Evolutionary conservation across 2,797 vertebrate genomes (phyloP), one percentile per base, ranked within the genome.

Genomic region (Antrozous pallidus): DNA sequence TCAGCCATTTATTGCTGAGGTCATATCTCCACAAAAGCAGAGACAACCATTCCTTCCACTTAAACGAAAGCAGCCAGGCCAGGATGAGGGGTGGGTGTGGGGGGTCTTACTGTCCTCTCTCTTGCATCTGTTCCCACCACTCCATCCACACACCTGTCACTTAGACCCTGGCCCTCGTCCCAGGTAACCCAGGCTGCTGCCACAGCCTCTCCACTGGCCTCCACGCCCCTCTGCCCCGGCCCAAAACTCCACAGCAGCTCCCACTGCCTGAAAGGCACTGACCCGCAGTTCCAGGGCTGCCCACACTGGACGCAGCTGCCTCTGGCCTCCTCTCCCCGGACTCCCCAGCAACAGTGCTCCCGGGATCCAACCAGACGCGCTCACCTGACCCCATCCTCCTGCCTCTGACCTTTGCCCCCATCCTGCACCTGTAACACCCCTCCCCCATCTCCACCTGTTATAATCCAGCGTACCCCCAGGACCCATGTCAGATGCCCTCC

Each of bases 11-110:
- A 49, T 0, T 16, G 38, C 13, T 6, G 20, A 38, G 33, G 9
- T 31, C 11, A 1, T 49, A 45, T 31, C 40, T 40, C 58, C 2
- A 13, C 20, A 61, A 69, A 4, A n/a, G 33, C 42, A 1, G 7
- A 33, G 40, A 42, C 33, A 2, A 58, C 8, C n/a, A 16, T 24
- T 33, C 31, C 61, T 26, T 69, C 13, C 71, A 18, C 12, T 10
- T 40, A 36, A 65, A 49, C 54, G 8, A 51, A 69, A 36, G 42
- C 22, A 36, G 38, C 26, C 0, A 1, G 69, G 22, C 75, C 65
- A 0, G 56, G 10, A 3, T 22, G 33, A 70, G 40, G 54, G 36
- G 49, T 0, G 0, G 58, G 14, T n/a, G 31, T 6, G 0, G n/a
- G n/a, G 54, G 8, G n/a, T 16, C 38, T 28, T 4, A 13, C 65